Percentiles rank a stretch among this genome's conserved stretches.
Conservation (phyloP, 37 sponge, comb jelly and placozoan species). For the Eunapius fragilis region DNA sequence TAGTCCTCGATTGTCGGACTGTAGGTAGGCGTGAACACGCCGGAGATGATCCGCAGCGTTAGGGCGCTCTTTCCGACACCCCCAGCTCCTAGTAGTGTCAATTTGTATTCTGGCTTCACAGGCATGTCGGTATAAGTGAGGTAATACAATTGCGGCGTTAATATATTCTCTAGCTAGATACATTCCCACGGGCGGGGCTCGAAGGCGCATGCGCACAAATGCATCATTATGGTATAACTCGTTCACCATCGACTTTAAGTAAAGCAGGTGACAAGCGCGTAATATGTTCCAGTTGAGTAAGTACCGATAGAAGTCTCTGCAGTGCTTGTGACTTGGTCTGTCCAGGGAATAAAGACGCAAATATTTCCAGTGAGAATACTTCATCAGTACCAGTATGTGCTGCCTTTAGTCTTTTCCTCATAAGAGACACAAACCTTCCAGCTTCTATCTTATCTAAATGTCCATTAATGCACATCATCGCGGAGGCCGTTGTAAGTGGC, state of each 20-base stretch:
- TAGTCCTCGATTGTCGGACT: constrained; percentile 89
- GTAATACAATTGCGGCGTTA: not conserved
- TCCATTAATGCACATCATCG: not conserved
- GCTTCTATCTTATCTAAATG: not conserved
- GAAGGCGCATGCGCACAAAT: not conserved
- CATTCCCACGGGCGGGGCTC: not conserved
- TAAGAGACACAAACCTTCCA: not conserved
- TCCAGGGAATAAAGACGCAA: not conserved
- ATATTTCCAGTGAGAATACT: not conserved
- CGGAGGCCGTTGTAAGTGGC: not conserved
- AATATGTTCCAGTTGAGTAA: not conserved
- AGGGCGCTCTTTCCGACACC: constrained; percentile 92
- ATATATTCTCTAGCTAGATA: not conserved
- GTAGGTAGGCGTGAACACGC: constrained; percentile 85
- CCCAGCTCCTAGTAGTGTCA: constrained; percentile 80
- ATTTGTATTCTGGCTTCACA: constrained; percentile 81
- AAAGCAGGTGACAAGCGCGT: not conserved
- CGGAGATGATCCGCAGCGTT: constrained; percentile 82
- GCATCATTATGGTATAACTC: not conserved
- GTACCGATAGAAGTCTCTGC: not conserved
- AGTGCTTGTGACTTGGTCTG: not conserved
- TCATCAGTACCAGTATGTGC: not conserved
- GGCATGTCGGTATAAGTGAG: constrained; percentile 37
- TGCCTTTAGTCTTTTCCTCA: not conserved
- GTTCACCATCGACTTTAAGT: not conserved